Evolutionary conservation across 2,113 vertebrate genomes (phyloP).

Genomic region (Craseonycteris thonglongyai): DNA sequence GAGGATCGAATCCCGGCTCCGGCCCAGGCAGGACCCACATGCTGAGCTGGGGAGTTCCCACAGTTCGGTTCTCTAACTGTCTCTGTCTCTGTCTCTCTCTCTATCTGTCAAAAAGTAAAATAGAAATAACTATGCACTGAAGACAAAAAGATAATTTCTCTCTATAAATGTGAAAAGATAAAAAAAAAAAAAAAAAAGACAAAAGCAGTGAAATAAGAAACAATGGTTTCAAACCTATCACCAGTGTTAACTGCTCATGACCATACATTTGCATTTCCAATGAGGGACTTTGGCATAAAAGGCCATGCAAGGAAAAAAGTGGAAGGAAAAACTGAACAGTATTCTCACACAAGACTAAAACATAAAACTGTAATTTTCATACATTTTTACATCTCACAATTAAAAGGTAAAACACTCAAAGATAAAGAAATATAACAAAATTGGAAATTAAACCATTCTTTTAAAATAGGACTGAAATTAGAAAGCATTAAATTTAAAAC

Average conservation of each 20-base stretch:
- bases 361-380: not conserved
- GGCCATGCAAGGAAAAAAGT: not conserved
- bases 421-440: not conserved
- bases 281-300: not conserved
- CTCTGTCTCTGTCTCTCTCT: no score
- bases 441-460: not conserved
- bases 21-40: no score
- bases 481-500: constrained; percentile 28
- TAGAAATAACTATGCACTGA: no score
- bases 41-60: no score
- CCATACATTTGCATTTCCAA: constrained; percentile 37
- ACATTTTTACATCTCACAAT: not conserved
- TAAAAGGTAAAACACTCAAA: not conserved
- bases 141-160: no score
- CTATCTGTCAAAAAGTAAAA: no score
- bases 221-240: constrained; percentile 35
- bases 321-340: constrained; percentile 6
- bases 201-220: constrained; percentile 53
- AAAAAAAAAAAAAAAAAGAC: no score
- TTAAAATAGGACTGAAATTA: not conserved
- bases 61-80: no score
- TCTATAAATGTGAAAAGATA: no score
- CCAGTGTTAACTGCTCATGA: not conserved
- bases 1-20: no score
- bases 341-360: constrained; percentile 13